phyloP scores from a whole-genome alignment of 2,797 vertebrate genomes.

The Aselliscus stoliczkanus region DNA sequence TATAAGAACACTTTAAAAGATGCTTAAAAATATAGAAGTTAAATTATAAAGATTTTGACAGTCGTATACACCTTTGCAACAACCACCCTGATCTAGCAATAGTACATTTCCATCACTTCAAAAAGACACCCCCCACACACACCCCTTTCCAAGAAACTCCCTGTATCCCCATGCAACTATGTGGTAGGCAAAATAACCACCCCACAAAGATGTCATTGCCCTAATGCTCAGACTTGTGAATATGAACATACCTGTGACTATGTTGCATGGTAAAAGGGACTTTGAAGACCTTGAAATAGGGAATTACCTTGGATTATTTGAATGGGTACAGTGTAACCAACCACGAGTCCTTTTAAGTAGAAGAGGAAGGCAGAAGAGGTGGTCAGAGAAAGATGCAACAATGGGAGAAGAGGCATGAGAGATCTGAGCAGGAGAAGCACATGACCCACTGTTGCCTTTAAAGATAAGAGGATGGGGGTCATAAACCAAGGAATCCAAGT shows the following conservation, averaged over 20 bases:
- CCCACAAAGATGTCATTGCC: not conserved
- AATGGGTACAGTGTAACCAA: not conserved
- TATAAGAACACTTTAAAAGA: not conserved
- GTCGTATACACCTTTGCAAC: not conserved
- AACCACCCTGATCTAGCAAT: not conserved
- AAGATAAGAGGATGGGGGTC: not conserved
- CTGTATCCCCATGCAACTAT: not conserved
- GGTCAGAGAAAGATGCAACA: not conserved
- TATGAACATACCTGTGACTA: not conserved
- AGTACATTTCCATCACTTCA: not conserved
- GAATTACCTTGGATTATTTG: not conserved
- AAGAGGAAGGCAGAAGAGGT: not conserved
- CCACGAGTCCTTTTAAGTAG: not conserved
- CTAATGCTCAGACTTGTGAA: not conserved
- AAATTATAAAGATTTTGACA: not conserved
- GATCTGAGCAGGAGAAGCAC: not conserved
- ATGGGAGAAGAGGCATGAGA: not conserved
- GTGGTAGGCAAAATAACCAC: not conserved
- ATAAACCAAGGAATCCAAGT: not conserved
- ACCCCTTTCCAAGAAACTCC: not conserved
- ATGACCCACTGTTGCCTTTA: not conserved
- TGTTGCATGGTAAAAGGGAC: not conserved
- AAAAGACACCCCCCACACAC: not conserved
- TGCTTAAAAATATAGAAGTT: not conserved
- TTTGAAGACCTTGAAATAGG: not conserved